phyloP scores from a whole-genome alignment of 2,888 invertebrate species.

The Agrotis exclamationis region DNA sequence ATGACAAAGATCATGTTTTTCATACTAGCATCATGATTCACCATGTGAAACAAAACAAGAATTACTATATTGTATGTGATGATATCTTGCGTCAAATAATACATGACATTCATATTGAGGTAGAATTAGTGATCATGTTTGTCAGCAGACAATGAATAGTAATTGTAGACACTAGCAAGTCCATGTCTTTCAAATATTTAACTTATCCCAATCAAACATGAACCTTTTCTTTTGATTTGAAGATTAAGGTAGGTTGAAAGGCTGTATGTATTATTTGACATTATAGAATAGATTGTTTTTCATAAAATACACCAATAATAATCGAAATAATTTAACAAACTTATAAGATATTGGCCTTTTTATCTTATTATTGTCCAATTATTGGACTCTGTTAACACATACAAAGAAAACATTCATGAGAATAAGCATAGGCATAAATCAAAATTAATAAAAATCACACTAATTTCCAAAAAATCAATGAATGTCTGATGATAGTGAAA shows the following conservation, averaged over 20 bases:
- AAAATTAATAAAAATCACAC: background rate
- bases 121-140: background rate
- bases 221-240: too few species aligned
- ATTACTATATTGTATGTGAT: background rate
- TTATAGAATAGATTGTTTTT: too few species aligned
- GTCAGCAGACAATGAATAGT: background rate
- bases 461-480: too few species aligned
- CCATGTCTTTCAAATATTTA: too few species aligned
- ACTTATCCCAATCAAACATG: too few species aligned
- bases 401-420: background rate
- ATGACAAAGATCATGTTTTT: constrained; percentile 3
- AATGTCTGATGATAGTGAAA: background rate
- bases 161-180: background rate
- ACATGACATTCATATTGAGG: background rate
- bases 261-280: too few species aligned
- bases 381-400: background rate
- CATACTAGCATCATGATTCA: background rate
- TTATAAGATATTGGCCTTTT: too few species aligned
- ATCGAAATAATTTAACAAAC: too few species aligned
- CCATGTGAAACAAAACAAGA: background rate
- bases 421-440: background rate
- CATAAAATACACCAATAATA: too few species aligned
- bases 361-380: background rate
- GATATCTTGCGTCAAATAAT: background rate
- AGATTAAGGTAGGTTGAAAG: too few species aligned